Evolutionary conservation across 92 coral and sea anemone genomes (phyloP).

Genomic region (Phenganax stokvisi): DNA sequence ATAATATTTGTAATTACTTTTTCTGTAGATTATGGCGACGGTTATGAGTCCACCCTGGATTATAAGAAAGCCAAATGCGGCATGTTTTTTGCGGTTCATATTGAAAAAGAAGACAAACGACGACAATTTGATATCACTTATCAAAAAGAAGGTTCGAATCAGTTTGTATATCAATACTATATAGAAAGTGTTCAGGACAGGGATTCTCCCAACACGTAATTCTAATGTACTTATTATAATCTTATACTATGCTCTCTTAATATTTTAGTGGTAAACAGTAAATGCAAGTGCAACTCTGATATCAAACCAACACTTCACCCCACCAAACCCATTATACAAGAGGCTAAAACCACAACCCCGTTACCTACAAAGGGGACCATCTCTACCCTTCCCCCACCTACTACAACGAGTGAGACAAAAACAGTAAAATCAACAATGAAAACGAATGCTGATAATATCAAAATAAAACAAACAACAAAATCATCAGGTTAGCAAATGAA

Average conservation of each 20-base stretch:
- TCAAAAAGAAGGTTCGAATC: neutral
- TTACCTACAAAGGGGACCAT: neutral
- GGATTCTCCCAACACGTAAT: too few species aligned
- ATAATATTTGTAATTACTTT: neutral
- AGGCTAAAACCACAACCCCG: neutral
- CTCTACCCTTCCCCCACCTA: neutral
- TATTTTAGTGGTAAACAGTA: conserved; percentile 5
- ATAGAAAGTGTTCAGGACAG: neutral
- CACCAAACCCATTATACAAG: neutral
- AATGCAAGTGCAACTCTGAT: neutral
- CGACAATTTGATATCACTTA: neutral
- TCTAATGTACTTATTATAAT: too few species aligned
- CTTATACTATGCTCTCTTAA: neutral
- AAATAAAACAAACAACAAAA: neutral
- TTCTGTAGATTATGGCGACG: neutral
- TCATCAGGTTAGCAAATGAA: neutral
- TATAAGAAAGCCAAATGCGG: conserved; percentile 4
- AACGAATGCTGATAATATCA: neutral
- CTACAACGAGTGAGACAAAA: neutral
- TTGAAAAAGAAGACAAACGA: neutral
- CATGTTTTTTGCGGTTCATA: conserved; percentile 7
- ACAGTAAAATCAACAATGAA: neutral
- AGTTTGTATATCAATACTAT: neutral
- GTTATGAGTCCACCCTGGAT: neutral
- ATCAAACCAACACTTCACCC: conserved; percentile 6